phyloP scores from a whole-genome alignment of 1,140 invertebrate genomes.

The Leguminivora glycinivorella region DNA sequence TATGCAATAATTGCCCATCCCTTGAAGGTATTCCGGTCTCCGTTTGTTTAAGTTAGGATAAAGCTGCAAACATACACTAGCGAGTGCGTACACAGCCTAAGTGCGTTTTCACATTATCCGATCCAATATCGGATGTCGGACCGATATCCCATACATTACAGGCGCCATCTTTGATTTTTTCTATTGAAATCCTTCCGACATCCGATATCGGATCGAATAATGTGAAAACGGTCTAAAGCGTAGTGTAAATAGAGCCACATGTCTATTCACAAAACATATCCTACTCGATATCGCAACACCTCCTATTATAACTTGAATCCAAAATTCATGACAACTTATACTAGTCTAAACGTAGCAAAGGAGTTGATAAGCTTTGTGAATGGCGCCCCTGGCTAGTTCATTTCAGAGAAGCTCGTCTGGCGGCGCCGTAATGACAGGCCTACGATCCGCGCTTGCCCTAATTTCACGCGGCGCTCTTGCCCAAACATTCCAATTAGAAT shows the following conservation, averaged over 20 bases:
- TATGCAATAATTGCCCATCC: too few relatives aligned
- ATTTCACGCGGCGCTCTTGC: constrained; percentile 58
- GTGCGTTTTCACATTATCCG: too few relatives aligned
- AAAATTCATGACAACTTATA: background rate
- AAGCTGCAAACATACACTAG: too few relatives aligned
- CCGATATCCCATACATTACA: too few relatives aligned
- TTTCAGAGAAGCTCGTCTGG: constrained; percentile 52
- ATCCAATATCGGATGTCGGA: too few relatives aligned
- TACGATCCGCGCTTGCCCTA: constrained; percentile 56
- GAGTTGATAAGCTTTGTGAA: background rate
- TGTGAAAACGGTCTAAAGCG: too few relatives aligned
- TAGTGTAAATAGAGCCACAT: constrained; percentile 3
- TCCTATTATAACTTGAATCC: background rate
- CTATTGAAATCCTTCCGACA: too few relatives aligned
- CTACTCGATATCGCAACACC: background rate
- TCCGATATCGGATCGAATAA: too few relatives aligned
- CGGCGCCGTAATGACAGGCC: constrained; percentile 63
- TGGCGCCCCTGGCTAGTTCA: constrained; percentile 17
- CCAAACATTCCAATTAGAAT: constrained; percentile 70
- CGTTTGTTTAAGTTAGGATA: too few relatives aligned
- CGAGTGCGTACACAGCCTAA: background rate
- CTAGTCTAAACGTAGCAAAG: background rate
- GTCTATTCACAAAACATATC: background rate
- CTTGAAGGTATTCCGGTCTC: too few relatives aligned
- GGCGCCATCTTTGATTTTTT: too few relatives aligned